phyloP scores from a whole-genome alignment of 2,797 vertebrate genomes.

The Pseudomugil gertrudae region DNA sequence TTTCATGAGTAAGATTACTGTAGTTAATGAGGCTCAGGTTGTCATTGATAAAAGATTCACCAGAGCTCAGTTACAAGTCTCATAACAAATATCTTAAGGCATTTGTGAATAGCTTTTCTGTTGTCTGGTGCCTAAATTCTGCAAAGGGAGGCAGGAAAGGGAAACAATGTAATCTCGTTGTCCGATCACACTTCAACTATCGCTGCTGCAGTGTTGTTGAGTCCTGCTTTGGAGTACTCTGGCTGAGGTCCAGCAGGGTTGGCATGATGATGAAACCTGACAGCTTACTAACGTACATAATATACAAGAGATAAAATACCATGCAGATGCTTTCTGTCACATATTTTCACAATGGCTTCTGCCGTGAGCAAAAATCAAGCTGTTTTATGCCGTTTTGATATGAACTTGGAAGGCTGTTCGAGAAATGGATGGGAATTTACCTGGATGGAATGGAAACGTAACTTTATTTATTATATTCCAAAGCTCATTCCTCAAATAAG shows the following conservation, averaged over 20 bases:
- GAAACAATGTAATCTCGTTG: background rate
- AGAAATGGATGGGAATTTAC: background rate
- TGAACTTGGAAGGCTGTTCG: slow-evolving; percentile 1
- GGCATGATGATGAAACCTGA: slow-evolving; percentile 2
- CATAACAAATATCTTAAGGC: background rate
- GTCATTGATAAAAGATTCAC: background rate
- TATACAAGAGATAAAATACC: slow-evolving; percentile 2
- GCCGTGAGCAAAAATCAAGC: slow-evolving; percentile 14
- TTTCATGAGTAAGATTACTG: background rate
- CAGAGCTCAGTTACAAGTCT: background rate
- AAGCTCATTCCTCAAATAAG: slow-evolving; percentile 12
- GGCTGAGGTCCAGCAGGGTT: slow-evolving; percentile 8
- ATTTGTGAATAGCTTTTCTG: background rate
- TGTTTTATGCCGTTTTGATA: background rate
- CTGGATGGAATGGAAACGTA: slow-evolving; percentile 14
- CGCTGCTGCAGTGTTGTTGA: background rate
- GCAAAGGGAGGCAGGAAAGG: background rate
- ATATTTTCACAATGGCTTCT: slow-evolving; percentile 10
- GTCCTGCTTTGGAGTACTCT: background rate
- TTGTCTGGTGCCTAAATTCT: background rate
- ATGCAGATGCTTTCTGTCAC: background rate
- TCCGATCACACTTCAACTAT: background rate
- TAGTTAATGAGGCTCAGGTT: background rate
- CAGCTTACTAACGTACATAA: background rate
- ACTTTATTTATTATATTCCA: background rate